Base-by-base conservation (phyloP, 2,888 invertebrate species). In the Pseudolycoriella hygida region DNA sequence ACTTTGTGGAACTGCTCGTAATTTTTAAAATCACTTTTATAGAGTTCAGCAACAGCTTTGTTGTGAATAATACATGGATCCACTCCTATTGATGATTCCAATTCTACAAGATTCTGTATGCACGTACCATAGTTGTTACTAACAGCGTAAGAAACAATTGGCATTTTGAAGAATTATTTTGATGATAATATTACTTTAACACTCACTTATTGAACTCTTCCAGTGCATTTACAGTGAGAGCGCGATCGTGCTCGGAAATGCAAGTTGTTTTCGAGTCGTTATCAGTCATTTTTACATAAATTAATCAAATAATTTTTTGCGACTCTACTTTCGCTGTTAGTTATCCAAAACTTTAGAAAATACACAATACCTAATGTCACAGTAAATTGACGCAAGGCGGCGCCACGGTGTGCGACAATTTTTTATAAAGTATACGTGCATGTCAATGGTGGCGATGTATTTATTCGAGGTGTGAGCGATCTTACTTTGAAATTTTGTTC, bases 11-110 rank as follows among this genome's bases (percentile, higher is more conserved):
- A 79, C 44, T 74, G 70, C 45, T 82, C 80, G 12, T 80, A 75
- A 54, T 82, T 80, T 53, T 75, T 80, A 56, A 81, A 72, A 42
- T 79, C 80, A 46, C 72, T 73, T 50, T 75, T 75, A 60, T 80
- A 85, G 62, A 83, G 89, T 57, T 88, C 85, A 0, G 77, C 78
- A 0, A 93, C 77, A 19, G 82, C 79, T 64, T 81, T 83, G 59
- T 94, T 93, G 56, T 88, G 88, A 40, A 74, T 69, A 2, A 87
- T 75, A 58, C 42, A 44, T n/a, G 18, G 39, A 19, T 46, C 30
- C 6, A 40, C 17, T 8, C 37, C 41, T 8, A 44, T 30, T n/a
- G 44, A 31, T 17, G 25, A 25, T 30, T 47, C 42, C 6, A 47
- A 31, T 42, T 46, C 43, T 11, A 32, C 17, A 17, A 48, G 39